Percentiles rank a stretch among this genome's conserved stretches.
Conservation (phyloP, 2,797 vertebrate genomes). For the Liasis olivaceus region DNA sequence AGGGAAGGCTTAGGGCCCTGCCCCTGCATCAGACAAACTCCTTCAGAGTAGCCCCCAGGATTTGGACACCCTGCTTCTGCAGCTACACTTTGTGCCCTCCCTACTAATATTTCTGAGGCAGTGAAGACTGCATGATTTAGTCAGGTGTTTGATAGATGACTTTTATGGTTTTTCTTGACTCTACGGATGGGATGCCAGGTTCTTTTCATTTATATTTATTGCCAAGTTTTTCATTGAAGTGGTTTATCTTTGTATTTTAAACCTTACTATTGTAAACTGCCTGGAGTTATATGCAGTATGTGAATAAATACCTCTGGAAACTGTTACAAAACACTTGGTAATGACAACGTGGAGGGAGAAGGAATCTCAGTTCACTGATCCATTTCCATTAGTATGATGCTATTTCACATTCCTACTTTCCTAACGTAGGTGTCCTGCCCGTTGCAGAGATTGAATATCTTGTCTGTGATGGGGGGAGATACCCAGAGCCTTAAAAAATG, state of each 20-base stretch:
- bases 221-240: not conserved
- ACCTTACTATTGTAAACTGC: not conserved
- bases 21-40: not conserved
- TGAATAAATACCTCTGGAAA: not conserved
- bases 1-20: not conserved
- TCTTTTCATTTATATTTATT: not conserved
- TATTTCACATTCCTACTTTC: not conserved
- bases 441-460: not conserved
- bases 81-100: not conserved
- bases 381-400: not conserved
- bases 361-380: not conserved
- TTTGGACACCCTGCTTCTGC: not conserved
- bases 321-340: not conserved
- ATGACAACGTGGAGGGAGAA: not conserved
- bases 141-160: not conserved
- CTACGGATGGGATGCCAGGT: not conserved
- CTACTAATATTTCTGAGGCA: not conserved
- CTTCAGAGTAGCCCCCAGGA: not conserved
- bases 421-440: not conserved
- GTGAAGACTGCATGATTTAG: not conserved
- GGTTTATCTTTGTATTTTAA: not conserved
- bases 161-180: not conserved
- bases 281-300: not conserved
- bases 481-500: not conserved
- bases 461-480: not conserved